Base-by-base conservation (phyloP, 2,113 vertebrate genomes). In the Antennarius striatus region DNA sequence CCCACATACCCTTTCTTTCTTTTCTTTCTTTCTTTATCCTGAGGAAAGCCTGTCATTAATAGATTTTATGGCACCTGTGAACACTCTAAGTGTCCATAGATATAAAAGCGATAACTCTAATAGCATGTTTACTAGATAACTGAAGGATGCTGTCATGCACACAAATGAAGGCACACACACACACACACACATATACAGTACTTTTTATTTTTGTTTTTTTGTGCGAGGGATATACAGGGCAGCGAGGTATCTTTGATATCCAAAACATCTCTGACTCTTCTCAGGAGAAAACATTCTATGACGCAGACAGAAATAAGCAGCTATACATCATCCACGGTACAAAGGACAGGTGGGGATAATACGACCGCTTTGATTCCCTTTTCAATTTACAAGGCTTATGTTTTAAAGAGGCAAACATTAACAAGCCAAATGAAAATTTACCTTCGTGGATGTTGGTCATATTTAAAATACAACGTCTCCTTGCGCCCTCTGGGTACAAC, bases 11-110 rank as follows among this genome's bases (percentile, higher is more conserved):
- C 32, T 36, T 36, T 36, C 32, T 36, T 36, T 36, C 32, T 36
- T 36, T 63, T 58, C 52, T 62, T 64, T 84, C 75, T 60, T 72
- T 78, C 71, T 75, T 77, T 76, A 77, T 75, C 77, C 72, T n/a
- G 12, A 32, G 54, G 56, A 68, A 17, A 71, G 73, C 49, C 57
- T 68, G 78, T 82, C 77, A 62, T 68, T 80, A 80, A 82, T 81
- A 79, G 68, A 81, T 75, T 85, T 82, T 73, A 88, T 71, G 67
- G 77, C 63, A 66, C 56, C 60, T 63, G 29, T 62, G 68, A 72
- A 73, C 67, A 48, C 56, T 63, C 40, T 43, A 51, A 67, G 49
- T 66, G 46, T 58, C 65, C 10, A 12, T 69, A 62, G 36, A 80
- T 76, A 66, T 69, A 53, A 67, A 51, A 45, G 64, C 72, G 79